Evolutionary conservation across 2,797 vertebrate genomes (phyloP).

Genomic region (Fistularia tabacaria): DNA sequence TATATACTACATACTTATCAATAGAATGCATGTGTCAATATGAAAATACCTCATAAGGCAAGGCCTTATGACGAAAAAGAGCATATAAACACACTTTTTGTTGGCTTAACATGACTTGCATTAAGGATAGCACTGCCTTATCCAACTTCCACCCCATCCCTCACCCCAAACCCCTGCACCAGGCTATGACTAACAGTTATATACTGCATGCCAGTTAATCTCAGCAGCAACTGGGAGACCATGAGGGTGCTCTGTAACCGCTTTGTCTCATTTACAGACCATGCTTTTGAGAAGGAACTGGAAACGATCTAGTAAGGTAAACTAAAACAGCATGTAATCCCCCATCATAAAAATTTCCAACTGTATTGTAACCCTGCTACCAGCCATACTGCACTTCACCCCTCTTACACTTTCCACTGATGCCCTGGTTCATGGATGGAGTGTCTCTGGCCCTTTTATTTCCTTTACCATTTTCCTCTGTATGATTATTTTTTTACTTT

Average conservation of each 20-base stretch:
- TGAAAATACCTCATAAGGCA: constrained; percentile 21
- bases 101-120: constrained; percentile 44
- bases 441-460: constrained; percentile 31
- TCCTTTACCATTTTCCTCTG: constrained; percentile 17
- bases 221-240: constrained; percentile 39
- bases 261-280: constrained; percentile 98
- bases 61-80: constrained; percentile 3
- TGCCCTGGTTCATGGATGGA: constrained; percentile 63
- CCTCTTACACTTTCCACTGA: constrained; percentile 53
- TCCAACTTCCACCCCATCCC: constrained; percentile 19
- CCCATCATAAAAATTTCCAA: constrained; percentile 31
- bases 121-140: constrained; percentile 38
- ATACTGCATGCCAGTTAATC: constrained; percentile 33
- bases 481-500: neutral
- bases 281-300: constrained; percentile 99
- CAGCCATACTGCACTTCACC: constrained; percentile 48
- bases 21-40: constrained; percentile 17
- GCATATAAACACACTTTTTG: constrained; percentile 21
- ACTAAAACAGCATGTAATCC: constrained; percentile 80
- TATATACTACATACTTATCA: neutral
- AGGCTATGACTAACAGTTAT: constrained; percentile 29
- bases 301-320: constrained; percentile 99
- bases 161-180: constrained; percentile 22
- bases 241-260: constrained; percentile 80
- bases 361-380: constrained; percentile 54